Percentiles rank a stretch among this genome's conserved stretches.
Evolutionary conservation across 1,140 invertebrate genomes (phyloP).

Genomic region (Drosophila murphyi): DNA sequence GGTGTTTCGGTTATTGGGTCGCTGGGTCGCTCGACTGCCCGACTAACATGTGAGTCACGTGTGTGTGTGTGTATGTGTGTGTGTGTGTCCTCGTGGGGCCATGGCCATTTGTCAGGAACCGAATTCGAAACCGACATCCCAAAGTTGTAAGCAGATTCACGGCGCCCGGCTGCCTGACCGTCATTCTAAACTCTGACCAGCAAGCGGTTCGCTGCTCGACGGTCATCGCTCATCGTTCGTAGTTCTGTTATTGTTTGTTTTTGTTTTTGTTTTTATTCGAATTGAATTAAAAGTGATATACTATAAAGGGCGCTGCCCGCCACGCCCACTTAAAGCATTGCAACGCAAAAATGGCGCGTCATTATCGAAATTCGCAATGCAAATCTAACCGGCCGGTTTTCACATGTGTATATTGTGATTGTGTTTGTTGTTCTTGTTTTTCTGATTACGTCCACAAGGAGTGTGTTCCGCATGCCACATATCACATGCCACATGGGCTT

Average conservation of each 20-base stretch:
- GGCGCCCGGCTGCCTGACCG: conserved; percentile 25
- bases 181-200: conserved; percentile 41
- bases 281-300: no score
- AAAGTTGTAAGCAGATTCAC: conserved; percentile 44
- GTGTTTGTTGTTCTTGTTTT: neutral
- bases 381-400: conserved; percentile 11
- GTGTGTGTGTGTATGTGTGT: neutral
- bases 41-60: neutral
- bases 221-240: neutral
- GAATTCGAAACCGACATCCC: conserved; percentile 46
- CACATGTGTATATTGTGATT: neutral
- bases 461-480: no score
- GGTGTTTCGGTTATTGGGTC: conserved; percentile 34
- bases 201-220: conserved; percentile 16
- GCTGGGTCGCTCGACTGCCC: conserved; percentile 23
- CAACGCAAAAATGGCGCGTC: neutral
- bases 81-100: conserved; percentile 19
- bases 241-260: neutral
- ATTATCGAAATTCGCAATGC: neutral
- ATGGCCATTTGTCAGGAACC: conserved; percentile 39
- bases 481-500: no score
- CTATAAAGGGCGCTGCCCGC: neutral
- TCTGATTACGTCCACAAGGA: neutral
- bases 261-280: neutral
- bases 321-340: conserved; percentile 11